Evolutionary conservation across 2,797 vertebrate species (phyloP).

Genomic region (Mus minutoides): DNA sequence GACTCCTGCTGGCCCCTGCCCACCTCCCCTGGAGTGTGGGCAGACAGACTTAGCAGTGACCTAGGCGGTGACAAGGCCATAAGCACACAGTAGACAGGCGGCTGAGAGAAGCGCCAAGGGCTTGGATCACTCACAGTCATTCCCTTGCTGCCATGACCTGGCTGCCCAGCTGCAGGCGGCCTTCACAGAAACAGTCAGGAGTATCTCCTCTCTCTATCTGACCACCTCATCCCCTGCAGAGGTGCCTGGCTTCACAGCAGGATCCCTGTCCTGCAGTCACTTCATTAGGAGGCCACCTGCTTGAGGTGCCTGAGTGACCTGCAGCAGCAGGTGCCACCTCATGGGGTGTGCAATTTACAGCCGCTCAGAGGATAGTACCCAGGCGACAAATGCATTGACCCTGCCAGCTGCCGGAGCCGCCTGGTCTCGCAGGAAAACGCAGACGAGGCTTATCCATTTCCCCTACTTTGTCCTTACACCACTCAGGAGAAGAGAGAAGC

Average conservation of each 20-base stretch:
- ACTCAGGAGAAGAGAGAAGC: background rate
- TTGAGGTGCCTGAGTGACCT: background rate
- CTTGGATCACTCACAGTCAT: background rate
- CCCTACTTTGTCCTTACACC: background rate
- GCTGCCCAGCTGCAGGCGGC: background rate
- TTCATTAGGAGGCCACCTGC: slow-evolving; percentile 8
- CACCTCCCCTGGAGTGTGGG: background rate
- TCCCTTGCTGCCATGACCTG: background rate
- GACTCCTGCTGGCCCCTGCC: background rate
- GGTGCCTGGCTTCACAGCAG: slow-evolving; percentile 9
- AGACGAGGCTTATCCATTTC: background rate
- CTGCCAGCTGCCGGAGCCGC: background rate
- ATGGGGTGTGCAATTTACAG: slow-evolving; percentile 14
- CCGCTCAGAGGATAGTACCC: background rate
- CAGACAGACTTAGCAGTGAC: background rate
- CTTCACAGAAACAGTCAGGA: background rate
- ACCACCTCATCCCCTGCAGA: background rate
- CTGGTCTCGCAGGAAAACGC: background rate
- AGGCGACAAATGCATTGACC: background rate
- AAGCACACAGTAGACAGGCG: background rate
- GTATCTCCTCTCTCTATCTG: background rate
- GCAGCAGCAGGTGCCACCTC: slow-evolving; percentile 27
- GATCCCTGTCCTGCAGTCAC: background rate
- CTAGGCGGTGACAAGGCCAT: rapidly evolving
- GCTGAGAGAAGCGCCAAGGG: background rate